Percentiles rank a stretch among this genome's conserved stretches.
Conservation (phyloP, 1,140 invertebrate genomes). For the Meloidogyne hapla region DNA sequence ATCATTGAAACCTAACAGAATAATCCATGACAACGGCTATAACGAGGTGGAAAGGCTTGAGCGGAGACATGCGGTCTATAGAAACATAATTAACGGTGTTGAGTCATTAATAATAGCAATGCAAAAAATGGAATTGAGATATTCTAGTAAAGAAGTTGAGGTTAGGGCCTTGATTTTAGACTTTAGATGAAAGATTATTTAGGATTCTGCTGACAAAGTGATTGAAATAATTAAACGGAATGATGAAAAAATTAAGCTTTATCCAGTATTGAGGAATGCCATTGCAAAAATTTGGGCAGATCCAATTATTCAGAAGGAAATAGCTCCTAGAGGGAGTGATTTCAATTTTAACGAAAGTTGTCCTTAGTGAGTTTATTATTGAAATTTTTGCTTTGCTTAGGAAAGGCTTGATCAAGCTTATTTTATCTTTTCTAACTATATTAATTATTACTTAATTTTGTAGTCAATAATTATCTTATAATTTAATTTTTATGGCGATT, state of each 20-base stretch:
- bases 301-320: constrained; percentile 11
- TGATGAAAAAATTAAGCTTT: neutral
- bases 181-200: neutral
- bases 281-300: constrained; percentile 13
- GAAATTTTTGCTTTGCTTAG: constrained; percentile 92
- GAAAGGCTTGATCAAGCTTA: constrained; percentile 74
- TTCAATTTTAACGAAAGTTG: constrained; percentile 20
- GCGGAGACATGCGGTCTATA: constrained; percentile 85
- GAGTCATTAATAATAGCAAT: constrained; percentile 37
- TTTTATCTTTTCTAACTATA: neutral
- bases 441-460: too few relatives aligned
- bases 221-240: neutral
- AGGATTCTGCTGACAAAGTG: constrained; percentile 8
- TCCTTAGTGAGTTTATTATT: constrained; percentile 37
- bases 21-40: constrained; percentile 89
- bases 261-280: neutral
- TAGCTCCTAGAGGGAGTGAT: constrained; percentile 15
- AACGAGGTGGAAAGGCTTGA: constrained; percentile 85
- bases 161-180: neutral
- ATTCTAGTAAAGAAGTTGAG: neutral
- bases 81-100: constrained; percentile 72
- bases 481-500: too few relatives aligned
- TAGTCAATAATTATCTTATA: too few relatives aligned
- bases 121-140: constrained; percentile 5
- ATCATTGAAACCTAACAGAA: too few relatives aligned